Evolutionary conservation across 2,797 vertebrate species (phyloP), one percentile per base, ranked within the genome.

Genomic region (Sebastes steindachneri): DNA sequence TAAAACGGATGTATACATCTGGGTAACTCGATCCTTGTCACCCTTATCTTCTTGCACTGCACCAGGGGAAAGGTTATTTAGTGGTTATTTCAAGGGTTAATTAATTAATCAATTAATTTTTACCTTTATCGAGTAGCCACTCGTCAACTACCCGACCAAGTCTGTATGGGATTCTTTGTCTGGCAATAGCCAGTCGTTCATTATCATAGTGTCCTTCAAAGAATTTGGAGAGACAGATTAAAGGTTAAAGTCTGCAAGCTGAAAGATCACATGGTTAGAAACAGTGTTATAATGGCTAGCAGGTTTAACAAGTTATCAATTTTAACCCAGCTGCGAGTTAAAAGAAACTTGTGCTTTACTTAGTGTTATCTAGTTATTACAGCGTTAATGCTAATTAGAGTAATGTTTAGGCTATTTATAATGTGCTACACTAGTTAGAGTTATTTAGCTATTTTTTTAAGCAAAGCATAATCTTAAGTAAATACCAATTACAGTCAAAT

Each of bases 51-150:
- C 86, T 93, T 92, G 93, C 92, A 94, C 96, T 97, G 96, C 96
- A 97, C 96, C 96, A 88, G 92, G 88, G 95, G 92, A 73, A 75
- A 82, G 91, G 94, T 96, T 96, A 95, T 96, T 96, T 94, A 92
- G 72, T 94, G 87, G 94, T 94, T 96, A 94, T 95, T 95, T 94
- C 91, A 93, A 92, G 87, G 88, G 85, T 95, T 95, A 94, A 96
- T 97, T 97, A 93, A 96, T 96, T 95, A 92, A 92, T 94, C 78
- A 93, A 95, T 94, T 96, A 85, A 75, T 96, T 97, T 96, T 99
- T 99, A 99, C 98, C 98, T 99, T 99, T 99, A 97, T 99, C 98
- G 97, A 99, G 97, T 97, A 99, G 98, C 98, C 98, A 99, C 95
- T 99, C 98, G 97, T 99, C 98, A 97, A 99, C 98, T 98, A 99